Evolutionary conservation across 2,888 invertebrate species (phyloP).

Genomic region (Cephus spinipes): DNA sequence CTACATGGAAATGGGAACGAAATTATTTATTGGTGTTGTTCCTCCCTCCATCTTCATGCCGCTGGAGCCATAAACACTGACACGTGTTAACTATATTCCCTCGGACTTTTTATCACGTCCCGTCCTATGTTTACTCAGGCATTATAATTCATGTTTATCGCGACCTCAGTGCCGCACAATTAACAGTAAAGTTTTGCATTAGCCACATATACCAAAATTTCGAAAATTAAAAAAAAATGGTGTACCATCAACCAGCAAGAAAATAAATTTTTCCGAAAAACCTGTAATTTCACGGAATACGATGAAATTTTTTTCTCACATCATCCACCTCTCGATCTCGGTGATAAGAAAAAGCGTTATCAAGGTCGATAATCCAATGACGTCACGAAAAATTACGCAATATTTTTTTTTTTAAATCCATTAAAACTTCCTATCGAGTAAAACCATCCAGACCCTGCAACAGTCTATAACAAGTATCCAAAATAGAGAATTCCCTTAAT

Average conservation of each 20-base stretch:
- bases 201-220: neutral
- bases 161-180: neutral
- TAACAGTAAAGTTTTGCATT: neutral
- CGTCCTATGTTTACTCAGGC: neutral
- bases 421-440: neutral
- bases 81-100: neutral
- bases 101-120: neutral
- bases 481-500: constrained; percentile 50
- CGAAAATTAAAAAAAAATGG: neutral
- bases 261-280: neutral
- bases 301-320: neutral
- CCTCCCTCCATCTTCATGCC: neutral
- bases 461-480: constrained; percentile 21
- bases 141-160: neutral
- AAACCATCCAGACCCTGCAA: neutral
- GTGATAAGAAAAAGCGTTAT: neutral
- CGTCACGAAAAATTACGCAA: neutral
- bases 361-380: neutral
- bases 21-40: neutral
- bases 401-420: too few species aligned
- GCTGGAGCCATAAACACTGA: neutral
- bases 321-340: neutral
- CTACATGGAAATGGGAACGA: neutral
- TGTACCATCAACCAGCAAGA: neutral
- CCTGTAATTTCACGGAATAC: neutral